A percentile compares a stretch with the other conserved stretches of the same genome.
These are phyloP conservation scores for Drosophila anomelani DNA, from an alignment of 2,888 invertebrate species.

Conservation along the genomic window DNA sequence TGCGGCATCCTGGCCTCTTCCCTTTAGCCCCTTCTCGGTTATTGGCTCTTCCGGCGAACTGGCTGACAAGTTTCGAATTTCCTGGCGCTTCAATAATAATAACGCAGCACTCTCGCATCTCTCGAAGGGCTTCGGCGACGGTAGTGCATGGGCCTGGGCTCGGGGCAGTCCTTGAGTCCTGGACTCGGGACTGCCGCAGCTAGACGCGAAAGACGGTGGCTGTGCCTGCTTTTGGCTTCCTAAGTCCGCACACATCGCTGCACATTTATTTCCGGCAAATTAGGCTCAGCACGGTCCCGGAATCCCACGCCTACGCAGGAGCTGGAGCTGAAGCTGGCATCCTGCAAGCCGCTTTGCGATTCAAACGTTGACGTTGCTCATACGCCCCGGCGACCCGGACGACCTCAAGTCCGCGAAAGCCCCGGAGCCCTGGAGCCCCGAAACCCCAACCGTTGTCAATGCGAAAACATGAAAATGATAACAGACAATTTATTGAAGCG, in stretches of 20 bases:
- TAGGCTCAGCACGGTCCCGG: conserved; percentile 57
- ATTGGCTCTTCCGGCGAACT: conserved; percentile 40
- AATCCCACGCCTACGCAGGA: conserved; percentile 24
- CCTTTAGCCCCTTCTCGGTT: not conserved
- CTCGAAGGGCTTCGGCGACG: not conserved
- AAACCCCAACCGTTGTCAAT: conserved; percentile 67
- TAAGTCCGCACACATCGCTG: conserved; percentile 71
- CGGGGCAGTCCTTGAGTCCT: not conserved
- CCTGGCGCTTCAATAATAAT: conserved; percentile 58
- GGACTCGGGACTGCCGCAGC: conserved; percentile 2
- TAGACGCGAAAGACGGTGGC: conserved; percentile 32
- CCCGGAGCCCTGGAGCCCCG: conserved; percentile 2
- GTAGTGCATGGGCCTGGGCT: conserved; percentile 15
- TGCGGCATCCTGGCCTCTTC: not conserved
- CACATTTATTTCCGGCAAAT: conserved; percentile 80
- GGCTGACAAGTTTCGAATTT: conserved; percentile 74
- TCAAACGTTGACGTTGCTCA: conserved; percentile 57
- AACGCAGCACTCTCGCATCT: conserved; percentile 37
- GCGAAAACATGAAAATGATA: conserved; percentile 76
- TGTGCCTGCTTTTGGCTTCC: conserved; percentile 52
- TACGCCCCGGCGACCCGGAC: conserved; percentile 51
- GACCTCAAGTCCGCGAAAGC: conserved; percentile 2
- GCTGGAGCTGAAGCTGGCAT: conserved; percentile 27
- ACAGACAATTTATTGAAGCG: conserved; percentile 77
- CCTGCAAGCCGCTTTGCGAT: conserved; percentile 58